A percentile compares a stretch with the other conserved stretches of the same genome.
Evolutionary conservation across 1,140 invertebrate genomes (phyloP).

Genomic region (Mylabris phalerata): DNA sequence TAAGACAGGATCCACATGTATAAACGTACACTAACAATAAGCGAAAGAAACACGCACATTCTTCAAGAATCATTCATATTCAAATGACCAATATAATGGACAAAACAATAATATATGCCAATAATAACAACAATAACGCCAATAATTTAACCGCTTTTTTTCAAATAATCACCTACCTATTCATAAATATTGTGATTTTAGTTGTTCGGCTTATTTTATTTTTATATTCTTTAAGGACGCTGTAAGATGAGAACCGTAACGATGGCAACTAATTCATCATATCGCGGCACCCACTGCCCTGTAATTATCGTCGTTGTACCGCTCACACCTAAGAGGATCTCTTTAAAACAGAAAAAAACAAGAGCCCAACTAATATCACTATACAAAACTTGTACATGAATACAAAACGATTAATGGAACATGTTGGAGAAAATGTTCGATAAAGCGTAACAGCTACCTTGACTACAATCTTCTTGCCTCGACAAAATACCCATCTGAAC

Average conservation of each 20-base stretch:
- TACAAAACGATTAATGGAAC: constrained; percentile 7
- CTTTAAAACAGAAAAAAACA: neutral
- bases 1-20: too few relatives aligned
- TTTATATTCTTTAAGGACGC: too few relatives aligned
- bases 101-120: too few relatives aligned
- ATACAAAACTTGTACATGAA: too few relatives aligned
- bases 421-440: neutral
- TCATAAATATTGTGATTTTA: neutral
- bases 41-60: too few relatives aligned
- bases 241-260: constrained; percentile 8
- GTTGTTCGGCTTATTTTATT: neutral
- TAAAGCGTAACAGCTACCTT: constrained; percentile 4
- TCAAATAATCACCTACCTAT: neutral
- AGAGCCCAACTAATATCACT: constrained; percentile 6
- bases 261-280: constrained; percentile 17
- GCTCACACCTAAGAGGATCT: constrained; percentile 5
- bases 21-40: too few relatives aligned
- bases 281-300: constrained; percentile 5
- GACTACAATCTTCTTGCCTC: constrained; percentile 4
- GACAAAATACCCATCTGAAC: neutral
- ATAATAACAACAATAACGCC: too few relatives aligned
- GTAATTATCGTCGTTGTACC: constrained; percentile 12
- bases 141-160: too few relatives aligned
- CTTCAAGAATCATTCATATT: too few relatives aligned
- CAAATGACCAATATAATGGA: too few relatives aligned